Percentiles rank a stretch among this genome's conserved stretches.
phyloP scores from a whole-genome alignment of 2,888 invertebrate species.

The Caenorhabditis doughertyi region DNA sequence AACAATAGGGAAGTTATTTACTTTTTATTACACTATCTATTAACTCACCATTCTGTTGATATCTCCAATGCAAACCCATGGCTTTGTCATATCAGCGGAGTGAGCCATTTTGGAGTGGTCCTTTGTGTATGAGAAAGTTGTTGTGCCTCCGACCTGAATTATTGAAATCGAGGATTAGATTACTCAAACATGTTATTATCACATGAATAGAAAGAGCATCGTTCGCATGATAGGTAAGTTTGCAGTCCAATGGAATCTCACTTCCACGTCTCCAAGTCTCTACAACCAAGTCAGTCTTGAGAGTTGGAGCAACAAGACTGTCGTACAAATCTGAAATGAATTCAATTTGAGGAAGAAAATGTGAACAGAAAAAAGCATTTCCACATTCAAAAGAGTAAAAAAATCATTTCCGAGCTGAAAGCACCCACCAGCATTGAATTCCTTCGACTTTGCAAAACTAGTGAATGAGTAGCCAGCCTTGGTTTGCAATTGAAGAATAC shows the following conservation, averaged over 20 bases:
- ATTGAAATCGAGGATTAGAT: too few species aligned
- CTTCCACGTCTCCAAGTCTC: slow-evolving; percentile 93
- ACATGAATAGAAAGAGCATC: slow-evolving; percentile 69
- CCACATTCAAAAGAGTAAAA: neutral
- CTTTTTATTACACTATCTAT: neutral
- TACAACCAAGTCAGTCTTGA: slow-evolving; percentile 88
- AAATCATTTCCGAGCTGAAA: too few species aligned
- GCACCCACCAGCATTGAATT: slow-evolving; percentile 87
- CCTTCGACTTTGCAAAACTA: slow-evolving; percentile 91
- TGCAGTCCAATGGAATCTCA: slow-evolving; percentile 85
- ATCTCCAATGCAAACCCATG: slow-evolving; percentile 93
- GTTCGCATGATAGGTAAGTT: slow-evolving; percentile 68
- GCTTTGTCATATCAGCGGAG: slow-evolving; percentile 83
- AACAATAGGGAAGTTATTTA: slow-evolving; percentile 80
- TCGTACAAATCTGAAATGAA: slow-evolving; percentile 90
- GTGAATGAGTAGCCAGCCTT: slow-evolving; percentile 87
- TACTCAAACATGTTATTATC: too few species aligned
- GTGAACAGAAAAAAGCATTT: too few species aligned
- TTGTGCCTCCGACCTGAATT: slow-evolving; percentile 68
- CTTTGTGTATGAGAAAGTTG: slow-evolving; percentile 83
- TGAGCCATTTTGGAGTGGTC: slow-evolving; percentile 94
- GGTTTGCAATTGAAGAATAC: slow-evolving; percentile 80
- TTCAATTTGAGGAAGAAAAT: too few species aligned
- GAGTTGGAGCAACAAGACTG: slow-evolving; percentile 88
- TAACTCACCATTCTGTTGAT: slow-evolving; percentile 95